Percentiles rank a stretch among this genome's conserved stretches.
Conservation (phyloP, 1,140 invertebrate species). For the Papilio helenus region DNA sequence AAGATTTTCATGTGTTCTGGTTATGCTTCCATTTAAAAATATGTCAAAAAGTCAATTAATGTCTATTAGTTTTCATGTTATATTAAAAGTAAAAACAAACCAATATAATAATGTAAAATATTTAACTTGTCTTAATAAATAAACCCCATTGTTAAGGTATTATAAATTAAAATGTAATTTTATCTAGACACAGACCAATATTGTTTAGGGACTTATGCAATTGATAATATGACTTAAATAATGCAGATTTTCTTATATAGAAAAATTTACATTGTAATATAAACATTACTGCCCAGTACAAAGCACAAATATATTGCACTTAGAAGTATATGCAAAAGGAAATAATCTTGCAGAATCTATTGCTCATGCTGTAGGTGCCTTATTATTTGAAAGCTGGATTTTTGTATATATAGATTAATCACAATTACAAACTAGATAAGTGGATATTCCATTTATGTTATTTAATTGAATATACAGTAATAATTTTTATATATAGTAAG, state of each 20-base stretch:
- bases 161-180: neutral
- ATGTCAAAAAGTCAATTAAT: neutral
- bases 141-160: neutral
- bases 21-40: slow-evolving; percentile 28
- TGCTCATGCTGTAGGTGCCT: slow-evolving; percentile 42
- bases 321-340: slow-evolving; percentile 36
- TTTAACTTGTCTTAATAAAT: neutral
- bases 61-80: neutral
- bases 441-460: slow-evolving; percentile 41
- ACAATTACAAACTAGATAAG: slow-evolving; percentile 29
- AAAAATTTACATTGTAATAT: slow-evolving; percentile 5
- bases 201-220: neutral
- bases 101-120: neutral
- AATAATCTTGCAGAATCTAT: slow-evolving; percentile 31
- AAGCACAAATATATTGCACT: slow-evolving; percentile 44
- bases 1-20: slow-evolving; percentile 18
- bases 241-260: slow-evolving; percentile 7
- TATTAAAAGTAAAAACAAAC: neutral
- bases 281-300: slow-evolving; percentile 39
- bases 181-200: neutral
- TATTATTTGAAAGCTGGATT: slow-evolving; percentile 42
- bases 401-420: slow-evolving; percentile 34
- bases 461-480: slow-evolving; percentile 41
- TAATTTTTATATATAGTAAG: slow-evolving; percentile 38
- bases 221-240: neutral